Base-by-base conservation (phyloP, 2,888 invertebrate species). In the Tetramorium bicarinatum region DNA sequence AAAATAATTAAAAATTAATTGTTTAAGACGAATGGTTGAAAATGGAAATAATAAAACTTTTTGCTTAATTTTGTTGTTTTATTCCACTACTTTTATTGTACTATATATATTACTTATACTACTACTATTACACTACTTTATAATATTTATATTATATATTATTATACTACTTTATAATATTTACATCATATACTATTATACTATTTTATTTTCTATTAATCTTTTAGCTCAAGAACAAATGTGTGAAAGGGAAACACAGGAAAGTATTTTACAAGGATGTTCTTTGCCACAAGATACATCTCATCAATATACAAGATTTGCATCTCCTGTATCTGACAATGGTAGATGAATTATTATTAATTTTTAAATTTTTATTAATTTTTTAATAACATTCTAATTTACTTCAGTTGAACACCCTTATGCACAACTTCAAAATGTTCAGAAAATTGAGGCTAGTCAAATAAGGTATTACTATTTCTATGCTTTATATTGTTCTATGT, bases 291-390 rank as follows among this genome's bases (percentile, higher is more conserved):
- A 96, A 92, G 96, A 96, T 90, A 96, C 96, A 91, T 95, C 96
- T 18, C 96, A 96, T 83, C 97, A 97, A 18, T 97, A 97, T 92
- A 96, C 97, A 7, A 95, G 96, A 86, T 96, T 97, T n/a, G 96
- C 96, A 89, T 95, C 95, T 71, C 96, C 97, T 71, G 96, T 96
- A 92, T 96, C 96, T 1, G 97, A 97, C 93, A 97, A 96, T 88
- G 96, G 95, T 94, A 96, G 92, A 93, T 93, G 49, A 54, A 61
- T 49, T 21, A 71, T 64, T 47, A 21, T 21, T 61, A 56, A 69
- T 44, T 9, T 29, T 29, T 29, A n/a, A n/a, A 44, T 72, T 1
- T 76, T 67, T 29, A 21, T 54, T 21, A 71, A 77, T 25, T 82
- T 25, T 21, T 64, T n/a, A 47, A 67, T 62, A 7, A 83, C 11